A percentile compares a stretch with the other conserved stretches of the same genome.
Conservation (phyloP, 2,888 invertebrate species). For the Apodemia zela region DNA sequence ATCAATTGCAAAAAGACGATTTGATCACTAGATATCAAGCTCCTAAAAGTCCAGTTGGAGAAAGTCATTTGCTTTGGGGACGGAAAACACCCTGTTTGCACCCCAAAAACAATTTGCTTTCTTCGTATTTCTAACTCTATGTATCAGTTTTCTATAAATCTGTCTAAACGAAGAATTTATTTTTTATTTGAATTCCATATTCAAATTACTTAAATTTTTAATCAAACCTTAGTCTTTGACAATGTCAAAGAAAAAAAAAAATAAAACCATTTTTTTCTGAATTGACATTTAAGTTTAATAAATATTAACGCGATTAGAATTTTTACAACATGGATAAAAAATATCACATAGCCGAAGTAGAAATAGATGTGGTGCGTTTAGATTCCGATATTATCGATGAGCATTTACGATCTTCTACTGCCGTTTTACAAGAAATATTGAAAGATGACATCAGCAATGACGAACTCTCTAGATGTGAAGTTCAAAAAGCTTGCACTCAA, state of each 20-base stretch:
- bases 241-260: constrained; percentile 29
- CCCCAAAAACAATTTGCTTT: too few relatives aligned
- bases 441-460: constrained; percentile 29
- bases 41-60: too few relatives aligned
- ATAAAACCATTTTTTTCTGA: constrained; percentile 27
- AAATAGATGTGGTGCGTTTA: constrained; percentile 44
- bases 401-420: constrained; percentile 47
- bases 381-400: constrained; percentile 45
- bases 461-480: constrained; percentile 40
- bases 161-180: too few relatives aligned
- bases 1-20: too few relatives aligned
- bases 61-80: too few relatives aligned
- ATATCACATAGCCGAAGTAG: constrained; percentile 34
- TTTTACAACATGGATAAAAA: constrained; percentile 24
- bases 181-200: background rate
- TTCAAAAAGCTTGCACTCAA: constrained; percentile 53
- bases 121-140: too few relatives aligned
- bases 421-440: constrained; percentile 48
- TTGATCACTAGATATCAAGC: too few relatives aligned
- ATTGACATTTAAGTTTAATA: constrained; percentile 20
- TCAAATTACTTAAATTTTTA: background rate
- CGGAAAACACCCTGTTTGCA: too few relatives aligned
- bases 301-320: background rate
- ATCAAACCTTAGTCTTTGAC: background rate
- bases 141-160: too few relatives aligned